Evolutionary conservation across 2,888 invertebrate genomes (phyloP).

Genomic region (Drosophila atripex): DNA sequence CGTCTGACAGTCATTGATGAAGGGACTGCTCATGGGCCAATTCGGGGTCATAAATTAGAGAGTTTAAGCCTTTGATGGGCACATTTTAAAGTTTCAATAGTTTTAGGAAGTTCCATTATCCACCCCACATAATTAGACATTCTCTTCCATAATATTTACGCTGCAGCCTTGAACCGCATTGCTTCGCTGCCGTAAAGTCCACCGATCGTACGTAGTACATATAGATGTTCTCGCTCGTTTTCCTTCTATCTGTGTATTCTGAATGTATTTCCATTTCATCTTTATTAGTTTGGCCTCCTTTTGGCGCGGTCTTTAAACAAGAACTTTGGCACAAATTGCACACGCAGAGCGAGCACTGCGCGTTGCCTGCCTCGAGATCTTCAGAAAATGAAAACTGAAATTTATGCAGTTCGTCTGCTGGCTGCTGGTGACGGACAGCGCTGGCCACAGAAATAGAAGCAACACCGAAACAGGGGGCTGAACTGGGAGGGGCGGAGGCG

Average conservation of each 20-base stretch:
- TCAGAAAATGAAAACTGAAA: conserved; percentile 40
- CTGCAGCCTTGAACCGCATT: conserved; percentile 30
- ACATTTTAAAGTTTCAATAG: background rate
- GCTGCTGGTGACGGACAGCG: conserved; percentile 40
- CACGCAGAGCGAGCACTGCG: conserved; percentile 49
- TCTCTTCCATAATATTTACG: background rate
- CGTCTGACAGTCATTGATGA: conserved; percentile 18
- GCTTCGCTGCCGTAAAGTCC: conserved; percentile 5
- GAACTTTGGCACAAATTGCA: conserved; percentile 57
- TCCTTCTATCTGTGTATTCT: background rate
- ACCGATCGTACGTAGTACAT: conserved; percentile 14
- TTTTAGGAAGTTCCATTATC: background rate
- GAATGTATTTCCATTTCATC: conserved; percentile 59
- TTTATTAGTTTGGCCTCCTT: conserved; percentile 72
- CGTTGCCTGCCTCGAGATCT: conserved; percentile 51
- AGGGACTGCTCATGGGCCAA: conserved; percentile 8
- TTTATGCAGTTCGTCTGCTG: conserved; percentile 57
- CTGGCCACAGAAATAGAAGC: conserved; percentile 67
- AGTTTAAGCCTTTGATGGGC: background rate
- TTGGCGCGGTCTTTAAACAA: conserved; percentile 45
- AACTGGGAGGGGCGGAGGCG: background rate
- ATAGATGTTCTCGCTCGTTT: conserved; percentile 26
- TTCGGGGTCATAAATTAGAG: conserved; percentile 12
- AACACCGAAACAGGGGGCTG: conserved; percentile 7
- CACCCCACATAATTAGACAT: background rate